phyloP scores from a whole-genome alignment of 2,888 invertebrate species.

The Dyspetes luteomarginatus region DNA sequence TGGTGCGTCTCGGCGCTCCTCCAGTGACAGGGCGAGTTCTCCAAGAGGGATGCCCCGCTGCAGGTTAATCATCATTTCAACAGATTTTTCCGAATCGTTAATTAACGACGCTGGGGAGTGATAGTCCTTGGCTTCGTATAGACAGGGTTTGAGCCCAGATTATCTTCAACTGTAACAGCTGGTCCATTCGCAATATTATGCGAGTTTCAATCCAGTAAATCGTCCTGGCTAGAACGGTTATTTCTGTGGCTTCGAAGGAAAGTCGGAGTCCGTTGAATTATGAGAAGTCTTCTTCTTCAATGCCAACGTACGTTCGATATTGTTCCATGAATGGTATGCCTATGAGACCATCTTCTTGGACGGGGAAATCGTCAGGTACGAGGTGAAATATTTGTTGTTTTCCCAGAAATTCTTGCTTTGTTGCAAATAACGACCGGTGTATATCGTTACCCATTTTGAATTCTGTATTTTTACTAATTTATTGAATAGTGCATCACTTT shows the following conservation, averaged over 20 bases:
- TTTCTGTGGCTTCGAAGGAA: not conserved
- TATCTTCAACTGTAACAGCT: slow-evolving; percentile 8
- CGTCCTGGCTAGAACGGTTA: slow-evolving; percentile 1
- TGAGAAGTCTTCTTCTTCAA: not conserved
- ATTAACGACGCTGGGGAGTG: slow-evolving; percentile 30
- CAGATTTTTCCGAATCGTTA: slow-evolving; percentile 34
- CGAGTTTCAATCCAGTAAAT: not conserved
- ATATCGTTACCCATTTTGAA: slow-evolving; percentile 8
- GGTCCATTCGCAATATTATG: slow-evolving; percentile 11
- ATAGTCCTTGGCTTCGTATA: slow-evolving; percentile 19
- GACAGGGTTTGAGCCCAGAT: not conserved
- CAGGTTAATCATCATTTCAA: not conserved
- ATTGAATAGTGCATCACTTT: not conserved
- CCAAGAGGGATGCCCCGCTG: not conserved
- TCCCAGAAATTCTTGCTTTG: not conserved
- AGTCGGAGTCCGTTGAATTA: not conserved
- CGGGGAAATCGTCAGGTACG: slow-evolving; percentile 28
- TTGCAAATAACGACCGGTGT: slow-evolving; percentile 1
- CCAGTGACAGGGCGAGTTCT: not conserved
- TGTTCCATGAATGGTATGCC: slow-evolving; percentile 30
- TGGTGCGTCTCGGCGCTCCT: slow-evolving; percentile 1
- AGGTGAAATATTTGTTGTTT: slow-evolving; percentile 16
- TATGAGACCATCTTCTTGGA: slow-evolving; percentile 23
- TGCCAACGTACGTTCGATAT: slow-evolving; percentile 22
- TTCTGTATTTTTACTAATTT: not conserved